Evolutionary conservation across 2,888 invertebrate species (phyloP).

Genomic region (Pollenia amentaria): DNA sequence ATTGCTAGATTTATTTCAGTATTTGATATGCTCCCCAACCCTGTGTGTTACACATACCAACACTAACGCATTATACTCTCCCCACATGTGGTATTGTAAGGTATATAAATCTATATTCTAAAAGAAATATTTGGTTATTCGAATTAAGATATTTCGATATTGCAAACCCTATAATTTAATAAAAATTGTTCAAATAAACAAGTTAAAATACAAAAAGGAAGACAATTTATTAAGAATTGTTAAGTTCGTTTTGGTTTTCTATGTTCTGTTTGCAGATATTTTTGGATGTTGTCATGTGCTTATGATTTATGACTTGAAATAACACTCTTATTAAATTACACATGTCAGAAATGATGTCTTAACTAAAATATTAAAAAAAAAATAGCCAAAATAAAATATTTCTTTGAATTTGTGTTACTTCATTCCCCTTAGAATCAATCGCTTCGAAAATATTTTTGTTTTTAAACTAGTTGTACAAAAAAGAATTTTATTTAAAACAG

Average conservation of each 20-base stretch:
- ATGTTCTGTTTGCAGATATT: background rate
- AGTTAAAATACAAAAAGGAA: background rate
- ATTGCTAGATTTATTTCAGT: too few species aligned
- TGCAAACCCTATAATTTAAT: background rate
- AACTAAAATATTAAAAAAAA: background rate
- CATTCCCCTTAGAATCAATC: too few species aligned
- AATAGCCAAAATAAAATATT: background rate
- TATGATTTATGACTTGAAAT: constrained; percentile 47
- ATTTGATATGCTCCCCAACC: too few species aligned
- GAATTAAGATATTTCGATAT: too few species aligned
- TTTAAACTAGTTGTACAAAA: too few species aligned
- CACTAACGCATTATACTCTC: too few species aligned
- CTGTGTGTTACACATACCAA: too few species aligned
- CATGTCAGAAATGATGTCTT: constrained; percentile 21
- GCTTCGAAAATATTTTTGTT: too few species aligned
- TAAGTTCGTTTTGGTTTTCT: background rate
- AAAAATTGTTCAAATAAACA: constrained; percentile 31
- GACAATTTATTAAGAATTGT: constrained; percentile 28
- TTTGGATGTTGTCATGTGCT: constrained; percentile 28
- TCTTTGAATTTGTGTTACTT: background rate
- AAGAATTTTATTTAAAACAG: too few species aligned
- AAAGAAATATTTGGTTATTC: too few species aligned
- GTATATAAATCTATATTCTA: too few species aligned
- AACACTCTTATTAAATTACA: constrained; percentile 43
- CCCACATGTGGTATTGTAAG: too few species aligned